Conservation (phyloP, 2,888 invertebrate genomes). For the Rhagium mordax region DNA sequence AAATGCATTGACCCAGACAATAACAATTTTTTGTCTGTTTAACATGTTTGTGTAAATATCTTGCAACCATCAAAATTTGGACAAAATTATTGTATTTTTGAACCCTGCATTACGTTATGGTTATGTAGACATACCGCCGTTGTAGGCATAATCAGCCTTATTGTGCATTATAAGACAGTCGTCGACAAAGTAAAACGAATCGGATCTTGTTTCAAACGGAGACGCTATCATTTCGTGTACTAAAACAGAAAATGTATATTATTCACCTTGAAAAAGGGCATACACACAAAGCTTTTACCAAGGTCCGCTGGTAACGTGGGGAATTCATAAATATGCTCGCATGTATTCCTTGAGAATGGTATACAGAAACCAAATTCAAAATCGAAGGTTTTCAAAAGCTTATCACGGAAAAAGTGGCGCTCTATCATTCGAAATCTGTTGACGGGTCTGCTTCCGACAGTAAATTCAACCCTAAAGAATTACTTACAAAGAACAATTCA, state of each 20-base stretch:
- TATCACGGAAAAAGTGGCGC: slow-evolving; percentile 95
- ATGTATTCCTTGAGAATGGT: slow-evolving; percentile 96
- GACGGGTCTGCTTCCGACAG: slow-evolving; percentile 93
- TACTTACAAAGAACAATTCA: background rate
- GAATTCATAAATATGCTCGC: slow-evolving; percentile 99
- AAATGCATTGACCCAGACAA: slow-evolving; percentile 33
- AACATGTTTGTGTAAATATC: slow-evolving; percentile 39
- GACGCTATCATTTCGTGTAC: slow-evolving; percentile 97
- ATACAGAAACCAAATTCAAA: slow-evolving; percentile 99
- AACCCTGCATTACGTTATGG: slow-evolving; percentile 46
- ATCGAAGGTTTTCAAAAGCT: slow-evolving; percentile 96
- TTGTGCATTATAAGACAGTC: slow-evolving; percentile 98
- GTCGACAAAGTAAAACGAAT: slow-evolving; percentile 99
- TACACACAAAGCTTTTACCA: slow-evolving; percentile 74
- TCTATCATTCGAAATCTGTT: slow-evolving; percentile 99
- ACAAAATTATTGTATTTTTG: slow-evolving; percentile 46
- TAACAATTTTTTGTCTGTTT: slow-evolving; percentile 10
- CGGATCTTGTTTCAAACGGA: slow-evolving; percentile 97
- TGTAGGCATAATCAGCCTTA: slow-evolving; percentile 98
- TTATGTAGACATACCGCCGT: slow-evolving; percentile 76
- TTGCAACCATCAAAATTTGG: slow-evolving; percentile 38
- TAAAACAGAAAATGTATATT: slow-evolving; percentile 70
- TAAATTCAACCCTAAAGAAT: slow-evolving; percentile 90
- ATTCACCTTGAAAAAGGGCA: background rate
- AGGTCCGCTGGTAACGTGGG: slow-evolving; percentile 89